Evolutionary conservation across 2,888 invertebrate species (phyloP).

Genomic region (Augochlorella aurata): DNA sequence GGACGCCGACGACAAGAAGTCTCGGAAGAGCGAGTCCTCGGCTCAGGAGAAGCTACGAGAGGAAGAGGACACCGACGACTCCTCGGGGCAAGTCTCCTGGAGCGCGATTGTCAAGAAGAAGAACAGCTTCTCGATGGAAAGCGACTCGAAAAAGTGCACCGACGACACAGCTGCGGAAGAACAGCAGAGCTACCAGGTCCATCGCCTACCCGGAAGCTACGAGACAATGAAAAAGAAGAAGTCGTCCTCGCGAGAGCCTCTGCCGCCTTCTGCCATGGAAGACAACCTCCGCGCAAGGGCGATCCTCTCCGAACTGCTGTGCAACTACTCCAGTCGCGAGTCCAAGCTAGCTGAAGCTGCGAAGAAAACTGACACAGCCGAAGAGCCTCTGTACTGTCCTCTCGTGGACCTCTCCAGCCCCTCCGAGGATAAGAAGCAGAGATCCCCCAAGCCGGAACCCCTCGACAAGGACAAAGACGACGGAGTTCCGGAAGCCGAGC

Average conservation of each 20-base stretch:
- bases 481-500: neutral
- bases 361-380: neutral
- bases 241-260: neutral
- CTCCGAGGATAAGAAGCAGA: neutral
- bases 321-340: neutral
- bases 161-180: no score
- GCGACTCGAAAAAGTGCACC: neutral
- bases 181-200: no score
- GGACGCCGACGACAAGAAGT: neutral
- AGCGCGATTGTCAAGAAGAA: conserved; percentile 35
- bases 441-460: neutral
- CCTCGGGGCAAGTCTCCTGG: neutral
- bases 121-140: neutral
- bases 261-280: neutral
- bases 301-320: neutral
- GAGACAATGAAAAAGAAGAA: conserved; percentile 28
- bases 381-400: neutral
- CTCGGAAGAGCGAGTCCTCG: neutral
- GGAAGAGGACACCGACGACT: neutral
- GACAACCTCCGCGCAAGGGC: conserved; percentile 15
- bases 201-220: no score
- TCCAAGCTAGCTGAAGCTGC: neutral
- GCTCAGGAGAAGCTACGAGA: conserved; percentile 1
- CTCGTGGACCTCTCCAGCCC: conserved; percentile 9
- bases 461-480: conserved; percentile 50